Conservation (phyloP, 2,113 vertebrate genomes). For the Urocitellus parryii region DNA sequence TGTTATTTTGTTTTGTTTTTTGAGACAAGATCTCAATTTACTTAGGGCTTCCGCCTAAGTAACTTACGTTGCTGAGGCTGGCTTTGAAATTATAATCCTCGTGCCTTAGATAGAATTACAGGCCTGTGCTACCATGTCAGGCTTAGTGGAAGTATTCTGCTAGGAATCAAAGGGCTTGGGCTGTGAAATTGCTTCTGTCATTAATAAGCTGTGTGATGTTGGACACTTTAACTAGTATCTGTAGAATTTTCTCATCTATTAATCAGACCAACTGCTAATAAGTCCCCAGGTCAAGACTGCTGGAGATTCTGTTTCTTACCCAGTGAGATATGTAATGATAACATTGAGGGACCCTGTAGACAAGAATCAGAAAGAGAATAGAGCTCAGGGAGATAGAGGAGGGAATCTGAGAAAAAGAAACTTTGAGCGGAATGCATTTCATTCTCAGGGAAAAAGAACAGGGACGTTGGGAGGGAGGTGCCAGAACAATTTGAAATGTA, state of each 20-base stretch:
- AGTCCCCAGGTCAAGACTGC: neutral
- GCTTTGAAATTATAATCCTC: too few relatives aligned
- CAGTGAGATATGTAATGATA: neutral
- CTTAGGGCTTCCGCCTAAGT: too few relatives aligned
- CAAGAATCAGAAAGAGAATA: neutral
- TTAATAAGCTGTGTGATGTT: neutral
- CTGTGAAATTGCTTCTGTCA: neutral
- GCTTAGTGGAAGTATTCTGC: neutral
- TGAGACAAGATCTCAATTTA: too few relatives aligned
- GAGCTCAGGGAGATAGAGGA: neutral
- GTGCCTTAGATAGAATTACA: too few relatives aligned
- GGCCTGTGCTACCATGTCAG: too few relatives aligned
- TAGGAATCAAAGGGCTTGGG: neutral
- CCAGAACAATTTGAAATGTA: neutral
- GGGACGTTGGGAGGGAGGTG: too few relatives aligned
- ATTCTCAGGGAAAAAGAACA: neutral
- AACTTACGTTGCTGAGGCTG: too few relatives aligned
- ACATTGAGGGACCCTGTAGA: neutral
- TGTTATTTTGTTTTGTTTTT: too few relatives aligned
- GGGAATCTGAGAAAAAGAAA: neutral
- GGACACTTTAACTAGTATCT: neutral
- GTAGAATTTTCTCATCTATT: neutral
- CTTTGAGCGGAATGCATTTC: too few relatives aligned
- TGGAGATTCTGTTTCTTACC: neutral
- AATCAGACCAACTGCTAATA: conserved; percentile 20